phyloP scores from a whole-genome alignment of 2,113 vertebrate genomes.

The Rhinichthys klamathensis region DNA sequence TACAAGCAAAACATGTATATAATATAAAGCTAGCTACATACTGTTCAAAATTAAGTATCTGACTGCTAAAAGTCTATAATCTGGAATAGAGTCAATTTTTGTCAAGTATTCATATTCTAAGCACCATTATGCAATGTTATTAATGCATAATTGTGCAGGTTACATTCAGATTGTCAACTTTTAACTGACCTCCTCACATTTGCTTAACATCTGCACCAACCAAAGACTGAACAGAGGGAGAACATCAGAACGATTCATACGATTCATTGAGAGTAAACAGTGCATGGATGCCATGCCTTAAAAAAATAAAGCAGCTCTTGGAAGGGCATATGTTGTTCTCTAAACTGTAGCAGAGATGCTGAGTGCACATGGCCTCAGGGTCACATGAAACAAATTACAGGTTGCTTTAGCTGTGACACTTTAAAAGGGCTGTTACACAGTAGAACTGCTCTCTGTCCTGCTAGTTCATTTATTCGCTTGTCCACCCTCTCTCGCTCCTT shows the following conservation, averaged over 20 bases:
- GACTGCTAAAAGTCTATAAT: neutral
- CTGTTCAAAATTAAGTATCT: neutral
- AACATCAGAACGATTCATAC: neutral
- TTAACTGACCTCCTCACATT: neutral
- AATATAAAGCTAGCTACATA: neutral
- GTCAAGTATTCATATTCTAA: neutral
- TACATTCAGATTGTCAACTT: neutral
- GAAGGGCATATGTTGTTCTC: neutral
- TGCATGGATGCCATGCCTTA: slow-evolving; percentile 21
- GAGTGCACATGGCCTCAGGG: slow-evolving; percentile 32
- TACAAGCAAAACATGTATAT: neutral
- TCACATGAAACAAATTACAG: slow-evolving; percentile 49
- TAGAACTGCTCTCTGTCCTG: slow-evolving; percentile 15
- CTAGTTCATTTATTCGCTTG: neutral
- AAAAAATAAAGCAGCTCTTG: slow-evolving; percentile 17
- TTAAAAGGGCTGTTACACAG: slow-evolving; percentile 36
- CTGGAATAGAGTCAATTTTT: neutral
- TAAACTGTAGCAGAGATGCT: slow-evolving; percentile 22
- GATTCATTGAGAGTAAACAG: slow-evolving; percentile 21
- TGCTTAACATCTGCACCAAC: slow-evolving; percentile 3
- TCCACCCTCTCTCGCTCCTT: slow-evolving; percentile 10
- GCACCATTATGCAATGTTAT: neutral
- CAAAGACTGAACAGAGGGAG: slow-evolving; percentile 6
- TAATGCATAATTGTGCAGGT: neutral
- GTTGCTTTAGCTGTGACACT: slow-evolving; percentile 33